Evolutionary conservation across 1,140 invertebrate genomes (phyloP).

Genomic region (Panagrolaimus sp.): DNA sequence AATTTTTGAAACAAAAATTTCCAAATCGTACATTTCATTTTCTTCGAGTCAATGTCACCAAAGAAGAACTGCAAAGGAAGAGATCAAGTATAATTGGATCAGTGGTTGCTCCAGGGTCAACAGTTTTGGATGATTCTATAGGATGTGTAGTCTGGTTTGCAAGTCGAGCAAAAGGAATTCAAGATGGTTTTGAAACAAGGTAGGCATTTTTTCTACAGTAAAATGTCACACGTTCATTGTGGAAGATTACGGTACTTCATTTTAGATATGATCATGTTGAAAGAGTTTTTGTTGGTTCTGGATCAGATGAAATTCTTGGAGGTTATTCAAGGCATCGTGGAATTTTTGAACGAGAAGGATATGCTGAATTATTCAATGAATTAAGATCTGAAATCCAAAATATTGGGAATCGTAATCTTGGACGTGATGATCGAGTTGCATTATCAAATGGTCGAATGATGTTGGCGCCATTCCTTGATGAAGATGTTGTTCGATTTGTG

Average conservation of each 20-base stretch:
- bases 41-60: constrained; percentile 5
- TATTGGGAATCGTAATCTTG: constrained; percentile 7
- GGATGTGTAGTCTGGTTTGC: constrained; percentile 5
- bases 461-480: not conserved
- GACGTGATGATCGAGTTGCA: constrained; percentile 2
- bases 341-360: not conserved
- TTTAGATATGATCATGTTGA: constrained; percentile 8
- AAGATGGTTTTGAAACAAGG: not conserved
- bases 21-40: not conserved
- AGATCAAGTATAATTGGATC: not conserved
- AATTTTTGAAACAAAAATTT: not conserved
- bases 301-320: not conserved
- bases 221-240: no score
- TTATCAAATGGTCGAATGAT: not conserved
- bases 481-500: not conserved
- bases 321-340: not conserved
- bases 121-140: not conserved
- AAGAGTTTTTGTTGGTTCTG: not conserved
- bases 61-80: not conserved
- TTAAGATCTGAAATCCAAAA: not conserved
- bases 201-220: no score
- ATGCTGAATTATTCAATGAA: not conserved
- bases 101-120: not conserved
- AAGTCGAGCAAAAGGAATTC: not conserved
- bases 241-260: not conserved